phyloP scores from a whole-genome alignment of 2,888 invertebrate genomes.

The Gonocerus acuteangulatus region DNA sequence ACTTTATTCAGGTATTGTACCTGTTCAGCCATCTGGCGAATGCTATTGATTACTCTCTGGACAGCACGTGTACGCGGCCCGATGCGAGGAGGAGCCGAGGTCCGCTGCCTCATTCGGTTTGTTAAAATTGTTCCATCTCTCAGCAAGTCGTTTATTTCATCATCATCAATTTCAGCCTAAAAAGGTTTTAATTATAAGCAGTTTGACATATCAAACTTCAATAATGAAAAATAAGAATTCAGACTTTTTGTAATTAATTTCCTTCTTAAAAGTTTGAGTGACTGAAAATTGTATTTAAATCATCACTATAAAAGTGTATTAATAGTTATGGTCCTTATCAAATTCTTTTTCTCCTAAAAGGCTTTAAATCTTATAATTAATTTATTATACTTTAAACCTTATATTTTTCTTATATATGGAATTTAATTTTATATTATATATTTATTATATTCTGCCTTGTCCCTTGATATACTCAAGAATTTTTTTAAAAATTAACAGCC shows the following conservation, averaged over 20 bases:
- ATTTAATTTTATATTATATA: too few relatives aligned
- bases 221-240: slow-evolving; percentile 15
- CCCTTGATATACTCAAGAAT: too few relatives aligned
- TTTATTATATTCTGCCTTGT: too few relatives aligned
- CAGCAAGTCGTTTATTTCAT: slow-evolving; percentile 47
- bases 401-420: too few relatives aligned
- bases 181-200: slow-evolving; percentile 3
- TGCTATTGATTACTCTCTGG: slow-evolving; percentile 27
- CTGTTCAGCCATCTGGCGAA: slow-evolving; percentile 20
- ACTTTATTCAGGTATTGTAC: slow-evolving; percentile 7
- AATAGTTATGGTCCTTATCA: too few relatives aligned
- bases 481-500: too few relatives aligned
- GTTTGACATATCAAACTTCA: background rate
- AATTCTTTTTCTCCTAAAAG: too few relatives aligned
- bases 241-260: background rate
- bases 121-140: slow-evolving; percentile 44
- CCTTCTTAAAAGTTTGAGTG: background rate
- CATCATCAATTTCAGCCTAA: slow-evolving; percentile 43
- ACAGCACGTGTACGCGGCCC: slow-evolving; percentile 29
- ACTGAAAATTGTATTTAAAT: too few relatives aligned
- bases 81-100: background rate
- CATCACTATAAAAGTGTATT: too few relatives aligned
- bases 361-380: too few relatives aligned
- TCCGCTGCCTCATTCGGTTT: slow-evolving; percentile 38
- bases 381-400: too few relatives aligned